A percentile compares a stretch with the other conserved stretches of the same genome.
These are phyloP conservation scores for Sphyrna mokarran DNA, from an alignment of 2,113 vertebrate species.

Conservation along the genomic window DNA sequence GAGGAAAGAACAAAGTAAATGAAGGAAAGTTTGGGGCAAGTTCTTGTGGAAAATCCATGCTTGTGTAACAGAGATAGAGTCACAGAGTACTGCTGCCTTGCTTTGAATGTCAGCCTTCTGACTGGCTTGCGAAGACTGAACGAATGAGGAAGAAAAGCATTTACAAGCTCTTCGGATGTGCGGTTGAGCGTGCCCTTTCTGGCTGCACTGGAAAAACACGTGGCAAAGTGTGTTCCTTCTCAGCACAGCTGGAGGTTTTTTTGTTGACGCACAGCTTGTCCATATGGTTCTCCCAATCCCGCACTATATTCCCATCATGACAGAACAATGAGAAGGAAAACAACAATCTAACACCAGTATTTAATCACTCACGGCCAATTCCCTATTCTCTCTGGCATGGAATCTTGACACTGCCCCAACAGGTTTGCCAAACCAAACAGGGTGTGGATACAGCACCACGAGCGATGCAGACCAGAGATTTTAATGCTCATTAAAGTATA, in stretches of 20 bases:
- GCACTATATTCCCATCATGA: neutral
- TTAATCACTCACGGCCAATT: conserved; percentile 19
- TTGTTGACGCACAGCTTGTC: neutral
- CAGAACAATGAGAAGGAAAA: neutral
- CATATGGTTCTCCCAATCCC: neutral
- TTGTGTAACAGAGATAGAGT: neutral
- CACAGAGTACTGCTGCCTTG: neutral
- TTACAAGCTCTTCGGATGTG: neutral
- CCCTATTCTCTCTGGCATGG: neutral
- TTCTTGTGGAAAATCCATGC: neutral
- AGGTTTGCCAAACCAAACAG: neutral
- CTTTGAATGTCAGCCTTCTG: neutral
- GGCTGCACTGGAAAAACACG: conserved; percentile 1
- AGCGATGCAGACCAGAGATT: neutral
- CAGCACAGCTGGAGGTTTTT: conserved; percentile 7
- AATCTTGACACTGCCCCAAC: neutral
- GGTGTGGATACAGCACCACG: neutral
- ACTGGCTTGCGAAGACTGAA: neutral
- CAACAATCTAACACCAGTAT: neutral
- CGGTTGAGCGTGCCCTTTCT: neutral
- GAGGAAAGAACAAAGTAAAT: neutral
- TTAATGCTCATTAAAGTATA: neutral
- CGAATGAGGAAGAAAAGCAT: neutral
- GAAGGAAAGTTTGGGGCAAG: neutral
- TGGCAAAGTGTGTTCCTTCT: neutral